Evolutionary conservation across 2,113 vertebrate genomes (phyloP), one percentile per base, ranked within the genome.

Genomic region (Macheiramphus alcinus): DNA sequence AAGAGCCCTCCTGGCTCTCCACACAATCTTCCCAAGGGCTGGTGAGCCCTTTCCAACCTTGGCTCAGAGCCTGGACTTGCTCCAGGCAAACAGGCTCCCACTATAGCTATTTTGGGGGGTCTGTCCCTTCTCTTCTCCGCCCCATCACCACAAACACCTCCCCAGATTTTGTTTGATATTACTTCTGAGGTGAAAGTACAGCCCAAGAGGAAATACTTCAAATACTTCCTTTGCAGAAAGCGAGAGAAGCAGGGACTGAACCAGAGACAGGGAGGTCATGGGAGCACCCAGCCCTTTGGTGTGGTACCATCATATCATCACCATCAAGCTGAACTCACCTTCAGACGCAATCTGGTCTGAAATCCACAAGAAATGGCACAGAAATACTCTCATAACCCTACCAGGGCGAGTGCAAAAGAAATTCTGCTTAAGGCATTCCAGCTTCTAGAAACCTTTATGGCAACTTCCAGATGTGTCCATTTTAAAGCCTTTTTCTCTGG

Each of bases 401-500:
- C 12, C 3, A 3, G 10, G 3, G 12, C 0, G 1, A 87, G 31
- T 1, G 2, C 43, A 47, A 17, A 31, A 72, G 36, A 62, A 94
- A 78, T 27, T 14, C 75, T 27, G n/a, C 31, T 75, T 13, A n/a
- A 84, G 43, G 47, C 2, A 0, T 74, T 42, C 62, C 88, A 88
- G 73, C 59, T 66, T 87, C 75, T 29, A 36, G 47, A 75, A 86
- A 86, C 34, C 53, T 90, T 74, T 13, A 73, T 11, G 38, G 87
- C 27, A 85, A 48, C 40, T 91, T 90, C 87, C 92, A 96, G 68
- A 87, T 89, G 83, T 65, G 59, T 36, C 80, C 65, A 12, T 78
- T 88, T 80, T 78, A 59, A 86, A 90, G 36, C 8, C 36, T 52
- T 38, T 73, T 38, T 16, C n/a, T n/a, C 86, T 56, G 65, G 91